These are phyloP conservation scores for Scarus forsteni DNA, from an alignment of 2,797 vertebrate genomes.

Conservation along the genomic window DNA sequence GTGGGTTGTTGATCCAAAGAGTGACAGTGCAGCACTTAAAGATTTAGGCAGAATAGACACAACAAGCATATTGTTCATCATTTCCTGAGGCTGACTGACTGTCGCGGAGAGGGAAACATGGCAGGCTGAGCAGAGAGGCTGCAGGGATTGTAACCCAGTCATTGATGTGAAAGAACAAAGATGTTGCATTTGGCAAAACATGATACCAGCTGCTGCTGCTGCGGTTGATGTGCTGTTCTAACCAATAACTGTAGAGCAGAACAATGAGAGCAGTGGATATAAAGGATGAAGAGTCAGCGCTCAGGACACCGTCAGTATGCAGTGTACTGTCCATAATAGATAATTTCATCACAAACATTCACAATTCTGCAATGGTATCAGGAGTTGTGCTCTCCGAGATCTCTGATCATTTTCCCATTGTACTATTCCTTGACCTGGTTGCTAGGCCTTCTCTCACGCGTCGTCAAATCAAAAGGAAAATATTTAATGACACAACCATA, in stretches of 20 bases:
- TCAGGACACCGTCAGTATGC: background rate
- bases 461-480: no score
- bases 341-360: no score
- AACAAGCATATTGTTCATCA: slow-evolving; percentile 83
- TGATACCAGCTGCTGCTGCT: slow-evolving; percentile 59
- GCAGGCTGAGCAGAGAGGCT: slow-evolving; percentile 45
- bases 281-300: slow-evolving; percentile 14
- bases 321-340: no score
- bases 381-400: no score
- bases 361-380: no score
- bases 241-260: background rate
- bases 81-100: slow-evolving; percentile 73
- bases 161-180: slow-evolving; percentile 75
- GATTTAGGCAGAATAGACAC: slow-evolving; percentile 75
- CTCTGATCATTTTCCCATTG: no score
- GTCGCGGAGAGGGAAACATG: slow-evolving; percentile 14
- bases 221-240: slow-evolving; percentile 22
- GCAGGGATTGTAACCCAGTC: slow-evolving; percentile 41
- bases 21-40: slow-evolving; percentile 44
- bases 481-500: no score
- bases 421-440: no score
- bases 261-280: slow-evolving; percentile 16
- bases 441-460: no score
- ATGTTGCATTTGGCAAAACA: slow-evolving; percentile 73
- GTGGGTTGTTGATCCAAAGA: slow-evolving; percentile 40